Evolutionary conservation across 2,797 vertebrate species (phyloP), one percentile per base, ranked within the genome.

Genomic region (Salmo trutta): DNA sequence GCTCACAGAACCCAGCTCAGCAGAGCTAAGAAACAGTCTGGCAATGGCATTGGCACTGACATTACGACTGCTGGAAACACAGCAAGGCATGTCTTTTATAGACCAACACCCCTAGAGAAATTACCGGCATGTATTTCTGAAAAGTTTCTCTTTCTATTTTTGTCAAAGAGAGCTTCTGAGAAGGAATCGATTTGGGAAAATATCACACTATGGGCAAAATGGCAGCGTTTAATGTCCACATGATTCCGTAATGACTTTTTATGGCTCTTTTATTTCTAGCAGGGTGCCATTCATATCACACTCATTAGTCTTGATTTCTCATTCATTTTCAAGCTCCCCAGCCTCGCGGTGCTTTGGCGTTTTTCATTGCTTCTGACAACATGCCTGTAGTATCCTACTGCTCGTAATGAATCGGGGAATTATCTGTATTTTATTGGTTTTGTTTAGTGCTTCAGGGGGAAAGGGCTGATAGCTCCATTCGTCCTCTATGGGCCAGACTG

Each of bases 361-460:
- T 82, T 81, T 87, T 78, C 69, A 80, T 74, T 33, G 1, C 70
- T 74, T 53, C 71, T 86, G 78, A 84, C 81, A 87, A 80, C 80
- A 70, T 77, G 74, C 68, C 82, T 81, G 83, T 83, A 64, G 86
- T 84, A 84, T 82, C 79, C 75, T 56, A 80, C 77, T 70, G 47
- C 64, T 76, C 73, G 73, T 90, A 88, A 90, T 87, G 87, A 88
- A 86, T 83, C 84, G 84, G 84, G 74, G 75, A 84, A 76, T 88
- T 83, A 83, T 78, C 56, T 84, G 74, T 78, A 73, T 87, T 89
- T 88, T 86, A 87, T 87, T 80, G 80, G 76, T 86, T 84, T 87
- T 91, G 84, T 90, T 86, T 84, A 83, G 73, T 77, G 65, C 84
- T 87, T 85, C 65, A 82, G 77, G 81, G 73, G 29, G 74, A 54